A percentile compares a stretch with the other conserved stretches of the same genome.
phyloP scores from a whole-genome alignment of 2,113 vertebrate species.

The Desmodus rotundus region DNA sequence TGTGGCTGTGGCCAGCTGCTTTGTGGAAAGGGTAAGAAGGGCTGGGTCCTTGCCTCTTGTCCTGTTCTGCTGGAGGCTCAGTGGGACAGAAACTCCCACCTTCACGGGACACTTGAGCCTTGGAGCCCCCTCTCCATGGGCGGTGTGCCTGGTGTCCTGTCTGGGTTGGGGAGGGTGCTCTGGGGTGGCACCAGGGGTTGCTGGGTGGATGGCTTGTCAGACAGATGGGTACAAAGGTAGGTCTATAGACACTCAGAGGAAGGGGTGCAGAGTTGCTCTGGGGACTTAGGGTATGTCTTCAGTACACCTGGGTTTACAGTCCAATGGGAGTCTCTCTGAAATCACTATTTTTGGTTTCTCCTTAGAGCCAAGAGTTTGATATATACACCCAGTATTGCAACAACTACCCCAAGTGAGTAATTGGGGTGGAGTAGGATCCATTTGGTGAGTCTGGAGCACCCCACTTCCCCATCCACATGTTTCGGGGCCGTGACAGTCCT shows the following conservation, averaged over 20 bases:
- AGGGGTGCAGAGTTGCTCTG: no score
- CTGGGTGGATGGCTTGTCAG: not conserved
- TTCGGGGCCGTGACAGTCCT: not conserved
- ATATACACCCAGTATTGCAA: slow-evolving; percentile 99
- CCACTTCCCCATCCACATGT: not conserved
- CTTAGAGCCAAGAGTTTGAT: slow-evolving; percentile 94
- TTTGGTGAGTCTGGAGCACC: not conserved
- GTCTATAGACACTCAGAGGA: not conserved
- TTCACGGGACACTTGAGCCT: not conserved
- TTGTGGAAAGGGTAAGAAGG: slow-evolving; percentile 91
- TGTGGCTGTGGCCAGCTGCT: slow-evolving; percentile 93
- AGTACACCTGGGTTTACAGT: not conserved
- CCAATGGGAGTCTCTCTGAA: not conserved
- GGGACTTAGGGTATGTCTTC: not conserved
- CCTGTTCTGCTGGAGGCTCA: not conserved
- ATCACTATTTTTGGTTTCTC: not conserved
- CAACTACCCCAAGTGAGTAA: slow-evolving; percentile 97
- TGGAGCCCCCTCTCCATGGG: not conserved
- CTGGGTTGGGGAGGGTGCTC: not conserved
- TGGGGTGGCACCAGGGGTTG: not conserved
- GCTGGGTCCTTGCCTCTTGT: not conserved
- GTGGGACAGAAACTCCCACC: not conserved
- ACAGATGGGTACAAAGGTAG: not conserved
- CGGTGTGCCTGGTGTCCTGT: no score
- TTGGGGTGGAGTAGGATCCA: not conserved